Evolutionary conservation across 2,113 vertebrate genomes (phyloP), one percentile per base, ranked within the genome.

Genomic region (Tricholaema leucomelas): DNA sequence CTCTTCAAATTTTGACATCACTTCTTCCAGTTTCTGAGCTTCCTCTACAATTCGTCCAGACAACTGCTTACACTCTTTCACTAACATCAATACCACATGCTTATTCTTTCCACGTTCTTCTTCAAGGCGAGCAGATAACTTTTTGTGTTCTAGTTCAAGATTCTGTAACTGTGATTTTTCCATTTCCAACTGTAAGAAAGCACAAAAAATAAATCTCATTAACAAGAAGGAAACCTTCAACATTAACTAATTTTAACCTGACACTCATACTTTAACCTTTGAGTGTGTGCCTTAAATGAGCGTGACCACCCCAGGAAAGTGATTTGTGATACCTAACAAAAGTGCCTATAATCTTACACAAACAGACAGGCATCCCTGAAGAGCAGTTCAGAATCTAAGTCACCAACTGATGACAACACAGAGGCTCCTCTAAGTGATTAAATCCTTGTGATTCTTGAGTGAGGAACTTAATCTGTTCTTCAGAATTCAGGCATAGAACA

Each of bases 21-120:
- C 94, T 74, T 99, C 98, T 60, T 99, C 98, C 16, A 99, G 97
- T 87, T 98, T 98, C 97, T 99, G 98, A 18, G 98, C 98, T 97
- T 99, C 99, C 94, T 99, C 99, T 6, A 98, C 97, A 80, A 99
- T 98, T 74, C 98, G 98, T 24, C 98, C 97, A 5, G 99, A 99
- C 30, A 99, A 97, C 96, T 99, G 99, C 87, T 99, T 99, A 90
- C 99, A 99, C 95, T 99, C 99, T 35, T 98, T 98, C 73, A 99
- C 99, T 67, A 99, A 96, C 98, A 99, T 99, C 97, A 99, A 97
- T 23, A 99, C 99, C 44, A 99, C 98, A 13, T 99, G 99, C 87
- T 99, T 99, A 95, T 99, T 99, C 97, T 99, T 99, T 93, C 98
- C 98, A 1, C 99, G 98, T 87, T 99, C 99, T 58, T 99, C 99